These are phyloP conservation scores for Phyllostomus hastatus DNA, from an alignment of 2,113 vertebrate species.

Conservation along the genomic window DNA sequence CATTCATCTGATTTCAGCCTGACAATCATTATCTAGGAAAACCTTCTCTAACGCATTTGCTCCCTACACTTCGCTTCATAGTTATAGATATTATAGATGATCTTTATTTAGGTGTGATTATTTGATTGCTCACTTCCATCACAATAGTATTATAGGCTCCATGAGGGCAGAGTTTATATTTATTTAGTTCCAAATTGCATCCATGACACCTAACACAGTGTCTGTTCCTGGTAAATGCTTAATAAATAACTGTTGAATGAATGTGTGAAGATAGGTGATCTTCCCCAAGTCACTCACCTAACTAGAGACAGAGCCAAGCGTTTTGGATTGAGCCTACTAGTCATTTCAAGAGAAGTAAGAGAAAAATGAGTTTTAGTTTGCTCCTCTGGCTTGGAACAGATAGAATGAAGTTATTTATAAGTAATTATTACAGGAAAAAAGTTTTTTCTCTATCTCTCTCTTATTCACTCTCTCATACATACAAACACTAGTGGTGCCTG, in stretches of 20 bases:
- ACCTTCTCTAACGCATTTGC: background rate
- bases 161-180: background rate
- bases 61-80: background rate
- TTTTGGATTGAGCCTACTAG: background rate
- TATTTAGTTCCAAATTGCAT: background rate
- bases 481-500: background rate
- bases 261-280: background rate
- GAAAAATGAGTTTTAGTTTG: background rate
- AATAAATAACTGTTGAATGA: background rate
- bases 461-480: too few relatives aligned
- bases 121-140: background rate
- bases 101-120: background rate
- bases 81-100: background rate
- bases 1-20: background rate
- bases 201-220: background rate
- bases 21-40: background rate
- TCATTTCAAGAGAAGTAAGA: background rate
- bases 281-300: background rate
- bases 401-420: background rate
- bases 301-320: background rate
- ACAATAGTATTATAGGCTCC: background rate
- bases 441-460: too few relatives aligned
- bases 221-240: background rate
- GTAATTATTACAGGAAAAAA: background rate
- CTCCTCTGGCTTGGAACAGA: background rate